A percentile compares a stretch with the other conserved stretches of the same genome.
Conservation (phyloP, 2,113 vertebrate genomes). For the Erythrocercus mccallii region DNA sequence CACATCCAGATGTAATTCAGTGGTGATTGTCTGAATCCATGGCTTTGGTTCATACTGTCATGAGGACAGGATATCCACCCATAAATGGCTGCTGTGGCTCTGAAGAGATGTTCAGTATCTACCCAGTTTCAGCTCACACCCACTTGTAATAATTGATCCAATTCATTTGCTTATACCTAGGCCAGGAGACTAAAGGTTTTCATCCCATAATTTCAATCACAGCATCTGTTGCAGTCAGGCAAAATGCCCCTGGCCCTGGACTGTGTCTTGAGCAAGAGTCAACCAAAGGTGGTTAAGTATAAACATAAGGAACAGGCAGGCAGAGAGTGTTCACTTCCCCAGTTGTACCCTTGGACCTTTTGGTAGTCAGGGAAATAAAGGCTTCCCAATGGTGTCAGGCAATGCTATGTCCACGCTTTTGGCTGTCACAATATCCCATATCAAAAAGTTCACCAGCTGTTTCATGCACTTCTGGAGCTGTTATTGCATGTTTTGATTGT, state of each 20-base stretch:
- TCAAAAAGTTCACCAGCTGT: neutral
- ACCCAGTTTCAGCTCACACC: neutral
- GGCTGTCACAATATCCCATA: neutral
- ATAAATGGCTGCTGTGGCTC: neutral
- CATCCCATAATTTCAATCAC: neutral
- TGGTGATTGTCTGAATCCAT: neutral
- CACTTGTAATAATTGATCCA: neutral
- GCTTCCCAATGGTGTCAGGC: neutral
- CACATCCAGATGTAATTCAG: neutral
- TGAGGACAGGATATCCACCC: neutral
- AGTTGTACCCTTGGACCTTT: neutral
- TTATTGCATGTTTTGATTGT: neutral
- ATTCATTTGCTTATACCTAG: neutral
- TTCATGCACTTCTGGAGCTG: neutral
- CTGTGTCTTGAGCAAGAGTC: neutral
- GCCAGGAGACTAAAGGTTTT: neutral
- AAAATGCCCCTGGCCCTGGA: neutral
- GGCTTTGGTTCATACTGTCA: neutral
- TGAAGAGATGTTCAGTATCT: neutral
- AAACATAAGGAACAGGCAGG: neutral
- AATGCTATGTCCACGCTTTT: neutral
- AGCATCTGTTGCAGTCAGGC: neutral
- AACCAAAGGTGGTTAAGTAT: neutral
- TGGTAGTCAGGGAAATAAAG: neutral
- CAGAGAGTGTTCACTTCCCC: neutral